Evolutionary conservation across 1,140 invertebrate species (phyloP), one percentile per base, ranked within the genome.

Genomic region (Triops longicaudatus): DNA sequence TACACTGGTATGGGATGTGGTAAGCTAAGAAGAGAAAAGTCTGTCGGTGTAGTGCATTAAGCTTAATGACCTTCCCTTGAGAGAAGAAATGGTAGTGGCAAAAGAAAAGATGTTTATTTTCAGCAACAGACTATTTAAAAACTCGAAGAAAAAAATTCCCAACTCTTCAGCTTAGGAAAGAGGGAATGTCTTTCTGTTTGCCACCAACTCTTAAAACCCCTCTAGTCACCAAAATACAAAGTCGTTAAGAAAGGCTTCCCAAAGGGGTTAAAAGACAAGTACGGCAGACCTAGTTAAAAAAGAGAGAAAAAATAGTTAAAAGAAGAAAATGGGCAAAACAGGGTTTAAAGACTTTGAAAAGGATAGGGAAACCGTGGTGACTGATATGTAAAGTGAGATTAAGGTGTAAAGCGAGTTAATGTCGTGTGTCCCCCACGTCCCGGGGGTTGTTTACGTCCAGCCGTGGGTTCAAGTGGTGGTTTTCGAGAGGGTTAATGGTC

Each of bases 21-120:
- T 37, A 37, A 37, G 7, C 31, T 37, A 37, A 37, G 31, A 37
- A 17, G 50, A 22, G 22, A 63, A 63, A 63, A 63, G 50, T 22
- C 50, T 63, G 14, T 17, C 14, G 14, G 50, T 63, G 50, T 22
- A 63, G 50, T 63, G 50, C 50, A 63, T 63, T 63, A 63, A 63
- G 50, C 50, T 63, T 63, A 63, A 63, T 63, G 50, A 63, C 50
- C 50, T 63, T 63, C 50, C 50, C 14, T 22, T 63, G 50, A 63
- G 44, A 22, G 22, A 22, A 63, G 50, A 63, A 63, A 63, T 22
- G 50, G 50, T 4, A 37, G 31, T 63, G 50, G 50, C 50, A 63
- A 63, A 63, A 63, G 50, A 63, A 63, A 22, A 22, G 17, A 22
- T 63, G 14, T n/a, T 63, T 63, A n/a, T 63, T 17, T 17, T 17